A percentile compares a stretch with the other conserved stretches of the same genome.
Evolutionary conservation across 2,888 invertebrate species (phyloP).

Genomic region (Tryphoninae sp.): DNA sequence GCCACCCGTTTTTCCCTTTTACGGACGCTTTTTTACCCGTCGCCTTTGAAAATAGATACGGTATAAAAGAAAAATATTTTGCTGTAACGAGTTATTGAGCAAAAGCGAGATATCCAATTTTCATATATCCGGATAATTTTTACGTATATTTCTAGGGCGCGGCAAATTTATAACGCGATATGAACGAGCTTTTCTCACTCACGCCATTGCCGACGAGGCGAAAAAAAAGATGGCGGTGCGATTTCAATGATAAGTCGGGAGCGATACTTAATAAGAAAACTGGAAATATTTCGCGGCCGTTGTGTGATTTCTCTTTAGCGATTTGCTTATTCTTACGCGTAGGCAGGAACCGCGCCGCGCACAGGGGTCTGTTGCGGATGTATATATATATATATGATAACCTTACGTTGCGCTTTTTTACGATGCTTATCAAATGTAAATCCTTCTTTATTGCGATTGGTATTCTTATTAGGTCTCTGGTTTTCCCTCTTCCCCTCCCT

Average conservation of each 20-base stretch:
- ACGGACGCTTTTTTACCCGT: not conserved
- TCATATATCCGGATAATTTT: too few relatives aligned
- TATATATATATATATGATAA: constrained; percentile 66
- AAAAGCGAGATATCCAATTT: too few relatives aligned
- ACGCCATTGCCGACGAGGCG: not conserved
- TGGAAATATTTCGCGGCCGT: constrained; percentile 43
- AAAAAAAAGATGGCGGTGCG: constrained; percentile 7
- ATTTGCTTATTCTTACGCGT: constrained; percentile 53
- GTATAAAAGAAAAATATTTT: too few relatives aligned
- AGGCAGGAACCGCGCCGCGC: constrained; percentile 49
- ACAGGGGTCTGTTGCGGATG: constrained; percentile 27
- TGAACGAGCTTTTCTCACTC: not conserved
- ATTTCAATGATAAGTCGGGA: constrained; percentile 17
- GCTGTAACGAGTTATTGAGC: too few relatives aligned
- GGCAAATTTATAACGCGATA: not conserved
- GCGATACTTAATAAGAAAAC: constrained; percentile 43
- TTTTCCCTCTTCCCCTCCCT: constrained; percentile 10
- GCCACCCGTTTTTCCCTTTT: too few relatives aligned
- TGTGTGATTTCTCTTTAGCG: constrained; percentile 36
- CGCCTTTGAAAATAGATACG: not conserved
- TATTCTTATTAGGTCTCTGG: constrained; percentile 64
- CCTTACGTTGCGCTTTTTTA: constrained; percentile 77
- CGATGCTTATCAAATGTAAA: constrained; percentile 79
- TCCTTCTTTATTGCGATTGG: constrained; percentile 80
- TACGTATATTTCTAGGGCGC: not conserved